A percentile compares a stretch with the other conserved stretches of the same genome.
Evolutionary conservation across 2,797 vertebrate species (phyloP).

Genomic region (Sternarchorhynchus goeldii): DNA sequence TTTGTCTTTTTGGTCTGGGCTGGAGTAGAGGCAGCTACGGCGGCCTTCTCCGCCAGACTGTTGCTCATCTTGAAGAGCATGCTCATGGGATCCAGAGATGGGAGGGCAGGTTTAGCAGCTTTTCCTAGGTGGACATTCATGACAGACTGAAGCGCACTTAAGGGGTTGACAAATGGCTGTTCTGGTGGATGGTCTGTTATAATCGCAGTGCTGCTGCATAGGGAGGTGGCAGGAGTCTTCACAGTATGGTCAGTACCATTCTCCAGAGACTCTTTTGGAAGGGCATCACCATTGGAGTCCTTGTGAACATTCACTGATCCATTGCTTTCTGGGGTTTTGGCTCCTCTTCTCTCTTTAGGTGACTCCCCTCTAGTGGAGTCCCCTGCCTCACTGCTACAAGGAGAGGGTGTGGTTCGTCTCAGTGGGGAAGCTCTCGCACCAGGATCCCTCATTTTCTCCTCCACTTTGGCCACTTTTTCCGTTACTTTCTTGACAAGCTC

Average conservation of each 20-base stretch:
- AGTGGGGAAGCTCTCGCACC: constrained; percentile 83
- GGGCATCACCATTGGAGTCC: constrained; percentile 81
- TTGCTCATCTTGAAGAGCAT: constrained; percentile 99
- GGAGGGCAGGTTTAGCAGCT: constrained; percentile 94
- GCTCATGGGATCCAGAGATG: constrained; percentile 97
- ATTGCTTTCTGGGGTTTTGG: constrained; percentile 84
- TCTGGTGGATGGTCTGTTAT: constrained; percentile 97
- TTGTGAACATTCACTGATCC: constrained; percentile 71
- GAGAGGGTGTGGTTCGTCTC: constrained; percentile 87
- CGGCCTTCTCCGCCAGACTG: constrained; percentile 96
- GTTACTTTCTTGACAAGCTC: constrained; percentile 97
- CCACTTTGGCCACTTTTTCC: constrained; percentile 94
- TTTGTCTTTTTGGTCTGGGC: constrained; percentile 89
- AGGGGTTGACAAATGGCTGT: constrained; percentile 96
- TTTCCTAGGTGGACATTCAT: constrained; percentile 99
- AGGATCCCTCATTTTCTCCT: constrained; percentile 93
- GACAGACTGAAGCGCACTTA: constrained; percentile 96
- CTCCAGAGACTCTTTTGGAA: constrained; percentile 80
- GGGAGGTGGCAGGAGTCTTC: constrained; percentile 75
- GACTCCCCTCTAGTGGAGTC: constrained; percentile 83
- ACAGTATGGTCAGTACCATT: constrained; percentile 83
- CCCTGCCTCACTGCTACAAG: constrained; percentile 88
- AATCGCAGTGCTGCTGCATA: constrained; percentile 92
- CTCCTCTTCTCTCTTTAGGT: constrained; percentile 76
- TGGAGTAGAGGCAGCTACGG: constrained; percentile 87